Evolutionary conservation across 2,113 vertebrate species (phyloP), one percentile per base, ranked within the genome.

Genomic region (Grus americana): DNA sequence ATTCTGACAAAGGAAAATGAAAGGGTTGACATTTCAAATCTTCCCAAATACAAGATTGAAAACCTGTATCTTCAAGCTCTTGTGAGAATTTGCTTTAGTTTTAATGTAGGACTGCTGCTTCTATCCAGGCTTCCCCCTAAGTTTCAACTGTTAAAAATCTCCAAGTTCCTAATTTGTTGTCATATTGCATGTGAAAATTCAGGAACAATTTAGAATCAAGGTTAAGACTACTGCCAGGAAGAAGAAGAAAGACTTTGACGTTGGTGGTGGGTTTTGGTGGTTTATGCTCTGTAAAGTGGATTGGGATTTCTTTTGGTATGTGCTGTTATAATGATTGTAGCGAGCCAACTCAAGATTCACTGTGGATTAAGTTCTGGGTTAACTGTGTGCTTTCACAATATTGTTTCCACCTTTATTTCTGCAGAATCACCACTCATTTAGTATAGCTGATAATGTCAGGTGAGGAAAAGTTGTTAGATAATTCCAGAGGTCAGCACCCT

Each of bases 1-100:
- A 73, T 93, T 90, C 57, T 88, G 82, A 66, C 46, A 91, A 58
- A 82, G 34, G 44, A 82, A 82, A 93, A 89, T 63, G 21, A 86
- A 93, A 93, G 52, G 15, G 36, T 42, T 86, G 73, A 67, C 23
- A 59, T 24, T 75, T 82, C 40, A 92, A 59, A 40, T 59, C 21
- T 90, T 93, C 15, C 30, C 78, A 70, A 47, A 71, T 12, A 54
- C 5, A 74, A 13, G 42, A 86, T 0, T 62, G 46, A 79, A 94
- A 87, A 73, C 3, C 27, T 72, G 4, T 34, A 23, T 40, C 82
- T 90, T 86, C 6, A n/a, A 38, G 42, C 7, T 73, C 63, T 66
- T 54, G 18, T 24, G 23, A 58, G 63, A 72, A 79, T 79, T 54
- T 82, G 52, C 16, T 65, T 10, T 83, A 36, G 19, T 57, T 32